A percentile compares a stretch with the other conserved stretches of the same genome.
Conservation (phyloP, 2,797 vertebrate genomes). For the Hylomyscus alleni region DNA sequence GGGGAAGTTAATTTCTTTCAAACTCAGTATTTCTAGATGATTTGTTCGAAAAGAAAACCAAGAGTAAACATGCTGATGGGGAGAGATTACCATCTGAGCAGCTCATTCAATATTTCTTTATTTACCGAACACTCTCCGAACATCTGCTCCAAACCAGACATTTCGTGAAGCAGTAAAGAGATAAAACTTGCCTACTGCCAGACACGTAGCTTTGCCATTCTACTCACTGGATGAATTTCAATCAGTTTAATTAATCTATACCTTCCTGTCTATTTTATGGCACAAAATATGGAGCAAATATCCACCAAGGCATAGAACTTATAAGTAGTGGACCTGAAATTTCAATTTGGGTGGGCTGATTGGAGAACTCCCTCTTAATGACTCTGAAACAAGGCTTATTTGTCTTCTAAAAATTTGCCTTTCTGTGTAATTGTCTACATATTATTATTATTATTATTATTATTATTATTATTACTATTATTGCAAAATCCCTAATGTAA, state of each 20-base stretch:
- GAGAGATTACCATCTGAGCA: slow-evolving; percentile 40
- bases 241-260: background rate
- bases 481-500: background rate
- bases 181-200: background rate
- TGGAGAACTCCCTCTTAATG: background rate
- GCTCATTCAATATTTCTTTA: slow-evolving; percentile 51
- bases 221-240: background rate
- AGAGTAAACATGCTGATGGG: slow-evolving; percentile 32
- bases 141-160: slow-evolving; percentile 44
- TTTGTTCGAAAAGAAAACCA: slow-evolving; percentile 37
- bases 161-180: slow-evolving; percentile 36
- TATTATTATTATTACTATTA: background rate
- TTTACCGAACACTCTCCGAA: slow-evolving; percentile 11
- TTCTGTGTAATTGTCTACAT: background rate
- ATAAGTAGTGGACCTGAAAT: background rate
- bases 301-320: background rate
- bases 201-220: background rate
- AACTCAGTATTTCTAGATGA: slow-evolving; percentile 37
- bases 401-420: background rate
- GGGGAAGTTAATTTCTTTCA: slow-evolving; percentile 49
- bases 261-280: background rate
- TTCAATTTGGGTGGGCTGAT: background rate
- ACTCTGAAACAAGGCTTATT: background rate
- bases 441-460: too few relatives aligned
- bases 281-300: background rate